Conservation (phyloP, 2,797 vertebrate genomes). For the Numenius phaeopus region DNA sequence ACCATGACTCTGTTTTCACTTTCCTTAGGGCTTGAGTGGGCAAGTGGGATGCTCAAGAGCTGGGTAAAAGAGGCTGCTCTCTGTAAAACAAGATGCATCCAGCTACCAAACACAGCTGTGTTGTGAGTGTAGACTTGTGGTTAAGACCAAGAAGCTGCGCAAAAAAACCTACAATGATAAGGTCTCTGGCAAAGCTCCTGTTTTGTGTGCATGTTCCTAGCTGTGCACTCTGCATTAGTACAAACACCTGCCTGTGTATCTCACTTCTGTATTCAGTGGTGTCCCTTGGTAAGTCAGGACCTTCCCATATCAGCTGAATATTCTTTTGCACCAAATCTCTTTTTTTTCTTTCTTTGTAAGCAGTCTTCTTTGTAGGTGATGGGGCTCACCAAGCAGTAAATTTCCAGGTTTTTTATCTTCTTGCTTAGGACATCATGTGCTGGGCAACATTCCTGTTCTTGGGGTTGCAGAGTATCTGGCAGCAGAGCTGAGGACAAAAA, state of each 20-base stretch:
- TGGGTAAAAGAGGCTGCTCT: neutral
- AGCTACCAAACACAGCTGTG: neutral
- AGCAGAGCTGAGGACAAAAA: neutral
- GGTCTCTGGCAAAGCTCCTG: neutral
- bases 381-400: neutral
- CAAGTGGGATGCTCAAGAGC: neutral
- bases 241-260: neutral
- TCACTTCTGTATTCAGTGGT: neutral
- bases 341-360: neutral
- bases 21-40: neutral
- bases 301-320: neutral
- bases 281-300: neutral
- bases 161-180: neutral
- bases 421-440: neutral
- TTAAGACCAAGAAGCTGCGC: neutral
- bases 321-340: neutral
- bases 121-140: neutral
- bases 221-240: too few relatives aligned
- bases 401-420: neutral
- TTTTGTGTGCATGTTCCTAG: accelerated
- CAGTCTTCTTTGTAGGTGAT: neutral
- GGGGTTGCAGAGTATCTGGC: neutral
- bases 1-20: neutral
- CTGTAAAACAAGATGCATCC: neutral
- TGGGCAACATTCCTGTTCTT: neutral